These are phyloP conservation scores for Sinotaia quadrata DNA, from an alignment of 2,888 invertebrate genomes.

Conservation along the genomic window DNA sequence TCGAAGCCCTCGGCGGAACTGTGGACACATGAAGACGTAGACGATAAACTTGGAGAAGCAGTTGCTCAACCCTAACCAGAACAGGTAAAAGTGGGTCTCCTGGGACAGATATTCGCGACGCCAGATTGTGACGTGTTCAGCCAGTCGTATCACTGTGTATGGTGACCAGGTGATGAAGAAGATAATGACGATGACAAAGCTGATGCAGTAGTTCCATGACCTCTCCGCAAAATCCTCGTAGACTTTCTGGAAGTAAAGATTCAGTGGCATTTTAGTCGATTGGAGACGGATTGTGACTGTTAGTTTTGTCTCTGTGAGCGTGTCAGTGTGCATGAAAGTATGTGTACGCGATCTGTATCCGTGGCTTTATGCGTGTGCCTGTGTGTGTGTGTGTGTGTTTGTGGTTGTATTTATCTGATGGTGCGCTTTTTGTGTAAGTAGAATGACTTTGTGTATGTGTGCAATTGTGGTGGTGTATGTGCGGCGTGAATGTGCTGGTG, in stretches of 20 bases:
- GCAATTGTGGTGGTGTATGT: too few species aligned
- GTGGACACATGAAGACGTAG: constrained; percentile 89
- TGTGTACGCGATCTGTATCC: neutral
- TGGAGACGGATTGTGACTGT: neutral
- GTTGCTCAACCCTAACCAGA: constrained; percentile 95
- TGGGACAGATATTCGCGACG: constrained; percentile 1
- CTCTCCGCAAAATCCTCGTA: constrained; percentile 58
- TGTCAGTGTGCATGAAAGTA: neutral
- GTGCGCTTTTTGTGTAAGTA: too few species aligned
- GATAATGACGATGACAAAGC: constrained; percentile 89
- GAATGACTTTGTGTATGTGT: too few species aligned
- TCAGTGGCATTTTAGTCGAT: neutral
- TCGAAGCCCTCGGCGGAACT: constrained; percentile 87
- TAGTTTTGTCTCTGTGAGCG: neutral
- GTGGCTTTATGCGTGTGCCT: too few species aligned
- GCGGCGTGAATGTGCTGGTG: too few species aligned
- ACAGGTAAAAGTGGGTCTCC: constrained; percentile 88
- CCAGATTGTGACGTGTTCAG: constrained; percentile 80
- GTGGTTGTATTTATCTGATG: too few species aligned
- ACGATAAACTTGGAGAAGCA: constrained; percentile 96
- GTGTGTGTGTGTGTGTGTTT: too few species aligned
- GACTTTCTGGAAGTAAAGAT: constrained; percentile 33
- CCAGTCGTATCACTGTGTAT: constrained; percentile 86
- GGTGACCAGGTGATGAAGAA: constrained; percentile 97
- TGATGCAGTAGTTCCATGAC: constrained; percentile 84